Evolutionary conservation across 2,888 invertebrate species (phyloP), one percentile per base, ranked within the genome.

Genomic region (Petrophora chlorosata): DNA sequence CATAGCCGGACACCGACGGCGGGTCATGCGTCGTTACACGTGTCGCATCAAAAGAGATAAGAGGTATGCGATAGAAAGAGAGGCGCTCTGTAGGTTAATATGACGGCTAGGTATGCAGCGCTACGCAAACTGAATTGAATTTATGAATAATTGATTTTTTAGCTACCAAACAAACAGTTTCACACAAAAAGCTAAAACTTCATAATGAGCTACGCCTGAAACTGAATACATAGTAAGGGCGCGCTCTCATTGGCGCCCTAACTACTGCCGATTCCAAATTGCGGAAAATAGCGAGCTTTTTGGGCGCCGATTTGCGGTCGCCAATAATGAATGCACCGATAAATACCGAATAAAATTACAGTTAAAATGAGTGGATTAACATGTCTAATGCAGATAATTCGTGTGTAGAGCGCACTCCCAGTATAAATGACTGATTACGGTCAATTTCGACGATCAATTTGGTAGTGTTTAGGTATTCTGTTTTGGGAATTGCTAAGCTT

Each of bases 341-440:
- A 90, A 90, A 90, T 90, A 90, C 88, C 82, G 89, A 89, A 89
- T 90, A 90, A 90, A 90, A 90, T 89, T 90, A 90, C 87, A 84
- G 88, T 88, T 88, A 88, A 89, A 90, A 90, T 89, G 89, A 88
- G 86, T 86, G 86, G 88, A 90, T 90, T 90, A 89, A 90, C 90
- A 88, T 90, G 88, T 90, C 90, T 90, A 90, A 90, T 90, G 87
- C 90, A 88, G 85, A 87, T 87, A 86, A 85, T 88, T 85, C 85
- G 80, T 75, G 82, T 82, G 82, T 80, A 81, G 80, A 70, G 74
- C 75, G 76, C 35, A 17, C 79, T 80, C 79, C 78, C 76, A 71
- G 79, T 76, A 76, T 79, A 81, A 83, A 86, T 85, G 84, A 87
- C 82, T 83, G 85, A 85, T 84, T 86, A 70, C 66, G 49, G 65